These are phyloP conservation scores for Urocynchramus pylzowi DNA, from an alignment of 2,113 vertebrate species.

Conservation along the genomic window DNA sequence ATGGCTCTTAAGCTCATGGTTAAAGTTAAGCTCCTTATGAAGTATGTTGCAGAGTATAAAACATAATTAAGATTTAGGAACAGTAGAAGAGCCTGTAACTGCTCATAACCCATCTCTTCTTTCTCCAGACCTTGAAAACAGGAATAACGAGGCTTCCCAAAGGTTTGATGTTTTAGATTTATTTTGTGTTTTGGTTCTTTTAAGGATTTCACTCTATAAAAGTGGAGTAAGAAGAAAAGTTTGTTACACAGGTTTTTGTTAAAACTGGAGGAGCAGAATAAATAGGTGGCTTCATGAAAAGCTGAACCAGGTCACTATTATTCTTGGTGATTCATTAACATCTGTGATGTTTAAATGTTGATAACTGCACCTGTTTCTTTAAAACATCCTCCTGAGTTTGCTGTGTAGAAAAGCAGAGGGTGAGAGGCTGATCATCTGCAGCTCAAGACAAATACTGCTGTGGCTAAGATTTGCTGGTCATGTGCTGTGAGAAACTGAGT, in stretches of 20 bases:
- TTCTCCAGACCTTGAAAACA: neutral
- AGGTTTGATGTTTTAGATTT: neutral
- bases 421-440: neutral
- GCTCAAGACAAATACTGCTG: neutral
- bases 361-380: neutral
- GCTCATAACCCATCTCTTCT: neutral
- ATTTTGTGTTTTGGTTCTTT: neutral
- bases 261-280: neutral
- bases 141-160: neutral
- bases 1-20: neutral
- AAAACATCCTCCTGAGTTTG: neutral
- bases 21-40: neutral
- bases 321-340: neutral
- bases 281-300: neutral
- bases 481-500: neutral
- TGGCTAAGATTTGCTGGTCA: neutral
- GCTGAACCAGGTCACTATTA: neutral
- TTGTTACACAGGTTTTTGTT: neutral
- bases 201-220: neutral
- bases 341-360: neutral
- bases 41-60: neutral
- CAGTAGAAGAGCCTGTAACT: neutral
- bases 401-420: neutral
- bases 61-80: conserved; percentile 4
- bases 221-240: neutral